These are phyloP conservation scores for Dryoscopus gambensis DNA, from an alignment of 2,113 vertebrate genomes.

Conservation along the genomic window DNA sequence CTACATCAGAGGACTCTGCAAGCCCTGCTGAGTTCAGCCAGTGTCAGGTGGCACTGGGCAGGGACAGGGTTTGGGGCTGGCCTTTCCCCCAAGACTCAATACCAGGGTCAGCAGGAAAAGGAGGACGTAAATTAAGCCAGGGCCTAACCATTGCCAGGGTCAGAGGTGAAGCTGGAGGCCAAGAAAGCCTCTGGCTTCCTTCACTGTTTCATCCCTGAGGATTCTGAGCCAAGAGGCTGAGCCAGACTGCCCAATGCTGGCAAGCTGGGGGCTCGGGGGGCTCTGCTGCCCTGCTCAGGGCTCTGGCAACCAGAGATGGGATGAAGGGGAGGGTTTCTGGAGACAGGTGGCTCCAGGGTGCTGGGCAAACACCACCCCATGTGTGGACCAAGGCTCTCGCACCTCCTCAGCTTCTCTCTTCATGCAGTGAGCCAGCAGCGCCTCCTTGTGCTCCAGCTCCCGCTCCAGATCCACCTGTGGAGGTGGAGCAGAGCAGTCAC, in stretches of 20 bases:
- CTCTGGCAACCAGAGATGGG: neutral
- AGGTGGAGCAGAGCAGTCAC: neutral
- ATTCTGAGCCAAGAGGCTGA: neutral
- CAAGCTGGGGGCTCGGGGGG: neutral
- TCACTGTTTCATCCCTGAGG: neutral
- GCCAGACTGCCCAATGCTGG: neutral
- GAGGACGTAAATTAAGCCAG: neutral
- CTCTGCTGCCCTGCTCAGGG: neutral
- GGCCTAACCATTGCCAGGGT: neutral
- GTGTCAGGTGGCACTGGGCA: neutral
- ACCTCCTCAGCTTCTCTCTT: slow-evolving; percentile 85
- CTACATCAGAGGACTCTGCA: neutral
- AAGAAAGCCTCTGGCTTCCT: neutral
- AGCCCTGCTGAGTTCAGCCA: neutral
- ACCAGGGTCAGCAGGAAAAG: neutral
- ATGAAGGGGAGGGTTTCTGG: neutral
- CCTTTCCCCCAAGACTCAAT: neutral
- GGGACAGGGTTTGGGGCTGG: neutral
- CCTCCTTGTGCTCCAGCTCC: slow-evolving; percentile 84
- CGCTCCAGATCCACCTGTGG: slow-evolving; percentile 80
- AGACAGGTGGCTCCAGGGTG: neutral
- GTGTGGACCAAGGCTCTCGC: neutral
- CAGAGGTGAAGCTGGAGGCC: neutral
- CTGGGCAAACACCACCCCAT: neutral
- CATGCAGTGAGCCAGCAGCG: slow-evolving; percentile 80